Evolutionary conservation across 2,888 invertebrate genomes (phyloP).

Genomic region (Tineola bisselliella): DNA sequence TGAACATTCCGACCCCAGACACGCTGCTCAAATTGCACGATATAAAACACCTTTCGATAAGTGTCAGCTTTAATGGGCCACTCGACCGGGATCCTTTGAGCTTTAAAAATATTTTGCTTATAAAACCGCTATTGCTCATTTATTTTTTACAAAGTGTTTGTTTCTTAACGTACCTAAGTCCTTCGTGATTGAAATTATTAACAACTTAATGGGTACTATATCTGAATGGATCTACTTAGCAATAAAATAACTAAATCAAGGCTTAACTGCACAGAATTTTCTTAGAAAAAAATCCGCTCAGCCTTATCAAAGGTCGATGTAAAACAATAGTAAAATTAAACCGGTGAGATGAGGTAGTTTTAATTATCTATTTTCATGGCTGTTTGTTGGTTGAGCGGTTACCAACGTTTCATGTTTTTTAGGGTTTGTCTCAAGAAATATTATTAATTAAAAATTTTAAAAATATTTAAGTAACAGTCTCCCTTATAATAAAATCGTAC

Average conservation of each 20-base stretch:
- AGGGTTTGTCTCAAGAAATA: too few relatives aligned
- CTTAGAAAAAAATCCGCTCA: conserved; percentile 25
- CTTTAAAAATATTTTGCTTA: not conserved
- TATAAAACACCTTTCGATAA: conserved; percentile 14
- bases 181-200: too few relatives aligned
- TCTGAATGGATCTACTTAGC: not conserved
- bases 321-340: conserved; percentile 43
- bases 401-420: not conserved
- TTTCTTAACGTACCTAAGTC: too few relatives aligned
- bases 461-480: too few relatives aligned
- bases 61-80: not conserved
- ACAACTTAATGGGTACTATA: not conserved
- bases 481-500: too few relatives aligned
- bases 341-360: conserved; percentile 38
- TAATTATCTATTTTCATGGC: conserved; percentile 21
- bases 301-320: conserved; percentile 31
- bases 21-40: conserved; percentile 20
- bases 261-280: conserved; percentile 4
- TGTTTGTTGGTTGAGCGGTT: not conserved
- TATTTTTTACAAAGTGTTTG: too few relatives aligned
- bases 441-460: too few relatives aligned
- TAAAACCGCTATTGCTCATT: not conserved
- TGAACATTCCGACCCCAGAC: conserved; percentile 38
- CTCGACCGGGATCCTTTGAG: conserved; percentile 5
- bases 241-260: conserved; percentile 12